Evolutionary conservation across 2,113 vertebrate genomes (phyloP).

Genomic region (Protobothrops flavoviridis): DNA sequence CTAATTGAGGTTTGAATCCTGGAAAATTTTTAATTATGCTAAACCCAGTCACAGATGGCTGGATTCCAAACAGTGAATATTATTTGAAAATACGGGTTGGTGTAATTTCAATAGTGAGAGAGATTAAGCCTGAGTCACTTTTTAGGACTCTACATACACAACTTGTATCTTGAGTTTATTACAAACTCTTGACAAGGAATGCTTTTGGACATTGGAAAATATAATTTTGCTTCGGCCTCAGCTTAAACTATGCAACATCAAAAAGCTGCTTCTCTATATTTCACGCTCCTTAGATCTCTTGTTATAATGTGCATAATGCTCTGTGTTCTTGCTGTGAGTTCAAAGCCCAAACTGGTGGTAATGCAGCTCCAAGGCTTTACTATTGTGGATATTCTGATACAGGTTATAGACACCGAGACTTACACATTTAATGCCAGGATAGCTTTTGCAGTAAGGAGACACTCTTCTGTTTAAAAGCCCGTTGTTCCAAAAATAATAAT

Average conservation of each 20-base stretch:
- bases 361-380: neutral
- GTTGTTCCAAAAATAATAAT: neutral
- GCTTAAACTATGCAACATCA: neutral
- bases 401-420: too few relatives aligned
- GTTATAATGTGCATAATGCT: neutral
- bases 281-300: neutral
- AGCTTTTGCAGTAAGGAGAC: neutral
- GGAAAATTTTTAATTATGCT: neutral
- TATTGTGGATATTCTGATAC: neutral
- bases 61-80: neutral
- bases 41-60: neutral
- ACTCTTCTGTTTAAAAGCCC: neutral
- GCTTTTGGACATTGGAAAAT: neutral
- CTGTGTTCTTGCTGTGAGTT: neutral
- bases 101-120: neutral
- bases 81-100: neutral
- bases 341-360: neutral
- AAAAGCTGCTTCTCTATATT: neutral
- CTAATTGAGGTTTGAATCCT: neutral
- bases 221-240: neutral
- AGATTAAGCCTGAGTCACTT: neutral
- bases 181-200: neutral
- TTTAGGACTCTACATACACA: neutral
- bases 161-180: neutral
- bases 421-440: neutral